A percentile compares a stretch with the other conserved stretches of the same genome.
phyloP scores from a whole-genome alignment of 1,140 invertebrate genomes.

The Mycetomoellerius zeteki region DNA sequence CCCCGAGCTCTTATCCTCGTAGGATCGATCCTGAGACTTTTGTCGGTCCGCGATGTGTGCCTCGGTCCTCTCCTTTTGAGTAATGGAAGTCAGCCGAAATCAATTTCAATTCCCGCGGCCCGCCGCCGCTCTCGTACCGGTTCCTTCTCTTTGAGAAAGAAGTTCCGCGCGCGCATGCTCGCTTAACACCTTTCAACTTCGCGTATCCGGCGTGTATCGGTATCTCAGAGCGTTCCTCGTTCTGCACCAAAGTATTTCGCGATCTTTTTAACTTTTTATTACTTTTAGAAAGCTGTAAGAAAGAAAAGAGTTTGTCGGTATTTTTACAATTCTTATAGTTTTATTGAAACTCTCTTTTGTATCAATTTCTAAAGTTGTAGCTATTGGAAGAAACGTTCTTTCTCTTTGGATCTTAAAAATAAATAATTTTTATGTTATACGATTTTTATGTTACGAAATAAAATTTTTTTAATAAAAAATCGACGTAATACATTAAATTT shows the following conservation, averaged over 20 bases:
- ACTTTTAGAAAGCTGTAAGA: neutral
- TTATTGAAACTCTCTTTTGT: neutral
- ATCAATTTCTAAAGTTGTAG: neutral
- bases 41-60: conserved; percentile 79
- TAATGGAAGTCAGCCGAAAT: conserved; percentile 83
- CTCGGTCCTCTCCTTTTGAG: conserved; percentile 78
- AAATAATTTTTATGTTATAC: neutral
- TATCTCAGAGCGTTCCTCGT: neutral
- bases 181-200: conserved; percentile 73
- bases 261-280: neutral
- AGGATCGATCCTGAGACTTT: conserved; percentile 81
- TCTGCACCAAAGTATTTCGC: neutral
- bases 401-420: neutral
- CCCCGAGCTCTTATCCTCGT: conserved; percentile 77
- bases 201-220: conserved; percentile 41
- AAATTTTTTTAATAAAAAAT: neutral
- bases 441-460: neutral
- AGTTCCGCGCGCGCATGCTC: conserved; percentile 57
- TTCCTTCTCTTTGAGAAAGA: conserved; percentile 61
- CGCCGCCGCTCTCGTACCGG: conserved; percentile 55
- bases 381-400: neutral
- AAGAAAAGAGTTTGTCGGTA: neutral
- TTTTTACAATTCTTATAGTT: conserved; percentile 5
- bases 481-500: neutral
- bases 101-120: conserved; percentile 81